phyloP scores from a whole-genome alignment of 2,797 vertebrate genomes.

The Anguilla megastoma region DNA sequence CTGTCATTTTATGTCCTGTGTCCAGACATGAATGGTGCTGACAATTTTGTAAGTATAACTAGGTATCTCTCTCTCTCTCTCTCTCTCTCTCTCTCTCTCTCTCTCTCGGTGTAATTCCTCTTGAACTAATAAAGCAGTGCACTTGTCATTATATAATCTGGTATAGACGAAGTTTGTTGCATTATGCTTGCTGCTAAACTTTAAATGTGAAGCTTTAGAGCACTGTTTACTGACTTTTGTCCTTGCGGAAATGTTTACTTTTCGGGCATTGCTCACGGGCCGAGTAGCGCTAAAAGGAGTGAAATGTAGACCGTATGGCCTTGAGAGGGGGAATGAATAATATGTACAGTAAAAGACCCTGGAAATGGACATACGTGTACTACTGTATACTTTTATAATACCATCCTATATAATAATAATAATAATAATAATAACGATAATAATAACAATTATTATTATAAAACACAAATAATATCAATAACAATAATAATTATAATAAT shows the following conservation, averaged over 20 bases:
- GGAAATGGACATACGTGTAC: neutral
- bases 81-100: constrained; percentile 40
- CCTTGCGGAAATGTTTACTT: neutral
- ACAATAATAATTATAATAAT: too few relatives aligned
- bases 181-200: too few relatives aligned
- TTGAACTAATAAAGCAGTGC: constrained; percentile 8
- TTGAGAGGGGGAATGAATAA: neutral
- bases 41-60: constrained; percentile 87
- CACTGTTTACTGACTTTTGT: neutral
- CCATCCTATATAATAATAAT: too few relatives aligned
- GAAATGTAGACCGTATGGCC: neutral
- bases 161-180: too few relatives aligned
- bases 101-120: constrained; percentile 41
- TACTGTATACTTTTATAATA: neutral
- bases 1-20: constrained; percentile 96
- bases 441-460: too few relatives aligned
- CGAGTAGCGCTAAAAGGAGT: neutral
- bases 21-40: constrained; percentile 82
- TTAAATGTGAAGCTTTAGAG: neutral
- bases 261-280: neutral
- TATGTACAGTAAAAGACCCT: neutral
- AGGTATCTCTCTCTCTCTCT: constrained; percentile 22
- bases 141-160: neutral
- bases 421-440: too few relatives aligned
- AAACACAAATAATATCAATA: too few relatives aligned